A percentile compares a stretch with the other conserved stretches of the same genome.
phyloP scores from a whole-genome alignment of 2,888 invertebrate genomes.

The Apodemia mormo region DNA sequence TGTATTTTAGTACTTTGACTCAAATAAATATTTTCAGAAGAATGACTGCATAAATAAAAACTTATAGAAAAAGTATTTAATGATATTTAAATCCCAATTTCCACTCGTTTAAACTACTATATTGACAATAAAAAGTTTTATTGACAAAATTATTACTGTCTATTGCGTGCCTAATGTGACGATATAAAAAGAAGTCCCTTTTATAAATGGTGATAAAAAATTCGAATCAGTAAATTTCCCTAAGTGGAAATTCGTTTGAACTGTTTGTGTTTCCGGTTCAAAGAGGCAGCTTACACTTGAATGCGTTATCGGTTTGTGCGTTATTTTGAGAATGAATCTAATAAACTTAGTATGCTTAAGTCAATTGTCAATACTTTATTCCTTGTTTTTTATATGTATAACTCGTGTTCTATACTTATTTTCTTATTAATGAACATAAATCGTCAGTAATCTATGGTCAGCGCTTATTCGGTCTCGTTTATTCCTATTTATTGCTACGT shows the following conservation, averaged over 20 bases:
- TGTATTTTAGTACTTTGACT: no score
- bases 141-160: slow-evolving; percentile 23
- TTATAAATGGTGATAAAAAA: slow-evolving; percentile 23
- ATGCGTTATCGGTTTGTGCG: neutral
- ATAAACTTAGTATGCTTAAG: neutral
- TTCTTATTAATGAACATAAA: neutral
- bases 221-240: slow-evolving; percentile 23
- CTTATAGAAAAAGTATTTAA: neutral
- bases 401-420: neutral
- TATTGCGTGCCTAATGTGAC: slow-evolving; percentile 23
- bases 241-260: slow-evolving; percentile 24
- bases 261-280: slow-evolving; percentile 18
- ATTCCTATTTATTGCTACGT: no score
- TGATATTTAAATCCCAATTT: neutral
- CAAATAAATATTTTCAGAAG: no score
- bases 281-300: neutral
- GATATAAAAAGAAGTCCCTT: slow-evolving; percentile 25
- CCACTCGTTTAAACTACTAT: neutral
- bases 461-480: no score
- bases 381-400: neutral
- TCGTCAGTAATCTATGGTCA: neutral
- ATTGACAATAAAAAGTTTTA: slow-evolving; percentile 16
- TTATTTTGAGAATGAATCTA: neutral
- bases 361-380: neutral
- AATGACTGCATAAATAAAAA: no score